These are phyloP conservation scores for Tychaedon coryphoeus DNA, from an alignment of 2,113 vertebrate genomes.

Conservation along the genomic window DNA sequence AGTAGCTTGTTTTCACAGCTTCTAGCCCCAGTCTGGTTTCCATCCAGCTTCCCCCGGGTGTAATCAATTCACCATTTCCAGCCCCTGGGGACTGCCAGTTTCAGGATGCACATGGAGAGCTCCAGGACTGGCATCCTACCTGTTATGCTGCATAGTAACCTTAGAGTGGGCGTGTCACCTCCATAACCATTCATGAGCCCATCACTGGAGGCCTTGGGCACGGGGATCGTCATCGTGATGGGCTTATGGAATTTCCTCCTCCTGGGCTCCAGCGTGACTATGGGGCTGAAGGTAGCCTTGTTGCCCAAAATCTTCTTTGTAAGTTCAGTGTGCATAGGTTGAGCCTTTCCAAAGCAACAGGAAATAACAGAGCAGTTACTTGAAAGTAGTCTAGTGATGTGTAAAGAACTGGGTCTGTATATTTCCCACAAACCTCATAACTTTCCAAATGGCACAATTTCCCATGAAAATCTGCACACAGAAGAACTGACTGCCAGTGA, in stretches of 20 bases:
- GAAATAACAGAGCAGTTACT: background rate
- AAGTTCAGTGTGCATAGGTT: conserved; percentile 86
- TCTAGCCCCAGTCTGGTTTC: background rate
- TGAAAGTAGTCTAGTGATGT: background rate
- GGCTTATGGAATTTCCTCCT: conserved; percentile 98
- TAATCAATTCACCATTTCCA: background rate
- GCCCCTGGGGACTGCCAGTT: background rate
- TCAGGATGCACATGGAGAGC: background rate
- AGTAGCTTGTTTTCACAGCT: background rate
- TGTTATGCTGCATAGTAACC: conserved; percentile 96
- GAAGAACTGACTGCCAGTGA: background rate
- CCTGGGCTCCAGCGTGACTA: conserved; percentile 94
- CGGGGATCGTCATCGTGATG: conserved; percentile 96
- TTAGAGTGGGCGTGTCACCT: conserved; percentile 88
- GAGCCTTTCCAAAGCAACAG: conserved; percentile 77
- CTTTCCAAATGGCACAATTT: background rate
- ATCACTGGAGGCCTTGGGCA: conserved; percentile 88
- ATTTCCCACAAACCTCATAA: background rate
- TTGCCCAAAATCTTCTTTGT: conserved; percentile 92
- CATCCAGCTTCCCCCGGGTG: background rate
- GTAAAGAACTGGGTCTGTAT: background rate
- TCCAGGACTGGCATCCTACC: conserved; percentile 70
- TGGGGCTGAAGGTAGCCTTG: conserved; percentile 96
- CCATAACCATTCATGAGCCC: conserved; percentile 85
- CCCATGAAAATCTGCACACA: background rate